Evolutionary conservation across 2,888 invertebrate species (phyloP), one percentile per base, ranked within the genome.

Genomic region (Chrysotoxum bicinctum): DNA sequence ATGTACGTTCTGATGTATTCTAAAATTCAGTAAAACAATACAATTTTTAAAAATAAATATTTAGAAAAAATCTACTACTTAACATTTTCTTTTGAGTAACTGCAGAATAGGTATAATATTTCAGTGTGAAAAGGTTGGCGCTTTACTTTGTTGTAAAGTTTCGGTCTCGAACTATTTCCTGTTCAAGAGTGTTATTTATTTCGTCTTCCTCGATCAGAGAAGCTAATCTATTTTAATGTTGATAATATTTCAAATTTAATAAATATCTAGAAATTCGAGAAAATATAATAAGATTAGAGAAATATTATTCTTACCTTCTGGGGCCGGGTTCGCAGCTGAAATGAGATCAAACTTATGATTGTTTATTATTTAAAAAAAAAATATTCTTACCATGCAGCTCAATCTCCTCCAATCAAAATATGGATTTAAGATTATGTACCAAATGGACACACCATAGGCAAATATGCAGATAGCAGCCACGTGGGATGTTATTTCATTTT

Each of bases 321-420:
- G 8, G 40, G 7, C 2, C 16, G 40, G 16, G 40, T 16, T 40
- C 16, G 7, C 7, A 8, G 14, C 26, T 26, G 8, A 26, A 50
- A 50, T 50, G 7, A 23, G 2, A 9, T 16, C 1, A 2, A 14
- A 37, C 0, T 40, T 16, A 16, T 40, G 3, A 2, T n/a, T 1
- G 14, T 14, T 16, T 40, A 7, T 37, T n/a, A 40, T 43, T 43
- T 16, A 43, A 1, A 16, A 56, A 19, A 1, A 9, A 54, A 16
- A 12, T 6, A 1, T 26, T 45, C 2, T 64, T 60, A 60, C 60
- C 60, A 40, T 16, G 3, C 0, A 1, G 1, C 19, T 30, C 1
- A 64, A 19, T 43, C 45, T 30, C 32, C 62, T 45, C 43, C 30
- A 64, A 32, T 64, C 62, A 19, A 64, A 64, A 14, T 64, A 45